phyloP scores from a whole-genome alignment of 2,113 vertebrate species.

The Callorhinus ursinus region DNA sequence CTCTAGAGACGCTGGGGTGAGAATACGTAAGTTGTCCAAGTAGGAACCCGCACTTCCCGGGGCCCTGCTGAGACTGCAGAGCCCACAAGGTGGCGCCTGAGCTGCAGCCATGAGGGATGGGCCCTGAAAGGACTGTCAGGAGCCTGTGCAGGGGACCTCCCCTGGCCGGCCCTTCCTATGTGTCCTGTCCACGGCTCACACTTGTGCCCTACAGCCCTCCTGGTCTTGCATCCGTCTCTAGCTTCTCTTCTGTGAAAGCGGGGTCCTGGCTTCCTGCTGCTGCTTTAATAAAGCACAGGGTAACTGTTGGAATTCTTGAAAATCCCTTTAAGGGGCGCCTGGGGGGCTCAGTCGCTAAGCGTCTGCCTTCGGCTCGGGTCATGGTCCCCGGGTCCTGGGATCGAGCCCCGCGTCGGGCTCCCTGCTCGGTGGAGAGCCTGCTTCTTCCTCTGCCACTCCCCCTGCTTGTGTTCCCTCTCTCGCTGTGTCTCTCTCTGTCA shows the following conservation, averaged over 20 bases:
- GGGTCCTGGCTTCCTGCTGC: not conserved
- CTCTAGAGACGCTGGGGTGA: too few relatives aligned
- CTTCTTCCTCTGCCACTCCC: too few relatives aligned
- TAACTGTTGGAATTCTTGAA: too few relatives aligned
- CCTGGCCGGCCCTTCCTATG: fast-evolving
- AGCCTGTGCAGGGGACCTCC: not conserved
- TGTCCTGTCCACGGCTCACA: fast-evolving
- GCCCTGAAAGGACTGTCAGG: too few relatives aligned
- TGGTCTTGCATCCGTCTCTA: not conserved
- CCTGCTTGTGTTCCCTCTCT: too few relatives aligned
- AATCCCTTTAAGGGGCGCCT: not conserved
- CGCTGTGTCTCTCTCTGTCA: too few relatives aligned
- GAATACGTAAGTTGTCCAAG: not conserved
- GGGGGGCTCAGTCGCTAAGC: too few relatives aligned
- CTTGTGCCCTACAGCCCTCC: not conserved
- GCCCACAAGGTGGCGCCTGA: constrained; percentile 85
- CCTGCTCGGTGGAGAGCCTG: too few relatives aligned
- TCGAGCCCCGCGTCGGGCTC: too few relatives aligned
- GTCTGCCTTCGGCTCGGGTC: too few relatives aligned
- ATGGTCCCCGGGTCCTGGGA: too few relatives aligned
- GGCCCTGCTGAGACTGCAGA: not conserved
- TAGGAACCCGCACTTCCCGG: not conserved
- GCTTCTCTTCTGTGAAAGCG: not conserved
- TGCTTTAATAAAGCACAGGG: not conserved
- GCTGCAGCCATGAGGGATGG: constrained; percentile 68